Percentiles rank a stretch among this genome's conserved stretches.
These are phyloP conservation scores for Catalaphyllia jardinei DNA, from an alignment of 64 coral and sea anemone genomes.

Conservation along the genomic window DNA sequence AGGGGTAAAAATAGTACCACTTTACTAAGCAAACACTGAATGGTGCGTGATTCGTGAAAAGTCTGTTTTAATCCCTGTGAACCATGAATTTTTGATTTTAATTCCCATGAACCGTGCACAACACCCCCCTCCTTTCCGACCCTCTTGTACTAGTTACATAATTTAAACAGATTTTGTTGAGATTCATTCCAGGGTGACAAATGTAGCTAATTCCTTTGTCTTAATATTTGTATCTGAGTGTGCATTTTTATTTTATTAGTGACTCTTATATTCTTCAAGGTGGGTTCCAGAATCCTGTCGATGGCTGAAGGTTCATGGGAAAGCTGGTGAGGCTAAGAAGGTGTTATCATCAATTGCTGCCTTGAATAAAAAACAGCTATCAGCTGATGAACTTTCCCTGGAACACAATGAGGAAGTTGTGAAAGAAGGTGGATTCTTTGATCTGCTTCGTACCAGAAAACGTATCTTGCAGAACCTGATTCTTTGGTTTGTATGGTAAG, in stretches of 20 bases:
- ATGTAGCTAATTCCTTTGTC: background rate
- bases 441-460: slow-evolving; percentile 43
- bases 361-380: slow-evolving; percentile 31
- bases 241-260: background rate
- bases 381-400: background rate
- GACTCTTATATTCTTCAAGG: slow-evolving; percentile 16
- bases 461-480: slow-evolving; percentile 19
- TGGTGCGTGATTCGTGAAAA: no score
- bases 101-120: no score
- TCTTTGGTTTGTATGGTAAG: slow-evolving; percentile 67
- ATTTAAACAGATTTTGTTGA: no score
- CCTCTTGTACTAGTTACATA: no score
- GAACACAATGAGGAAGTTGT: slow-evolving; percentile 8
- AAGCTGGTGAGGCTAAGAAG: slow-evolving; percentile 20
- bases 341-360: slow-evolving; percentile 40
- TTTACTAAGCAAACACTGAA: no score
- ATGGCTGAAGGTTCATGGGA: slow-evolving; percentile 54
- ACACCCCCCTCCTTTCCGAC: no score
- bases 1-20: no score
- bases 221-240: background rate
- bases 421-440: slow-evolving; percentile 38
- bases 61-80: no score
- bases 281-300: slow-evolving; percentile 69
- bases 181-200: no score
- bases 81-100: no score